Evolutionary conservation across 2,113 vertebrate genomes (phyloP), one percentile per base, ranked within the genome.

Genomic region (Ovis canadensis): DNA sequence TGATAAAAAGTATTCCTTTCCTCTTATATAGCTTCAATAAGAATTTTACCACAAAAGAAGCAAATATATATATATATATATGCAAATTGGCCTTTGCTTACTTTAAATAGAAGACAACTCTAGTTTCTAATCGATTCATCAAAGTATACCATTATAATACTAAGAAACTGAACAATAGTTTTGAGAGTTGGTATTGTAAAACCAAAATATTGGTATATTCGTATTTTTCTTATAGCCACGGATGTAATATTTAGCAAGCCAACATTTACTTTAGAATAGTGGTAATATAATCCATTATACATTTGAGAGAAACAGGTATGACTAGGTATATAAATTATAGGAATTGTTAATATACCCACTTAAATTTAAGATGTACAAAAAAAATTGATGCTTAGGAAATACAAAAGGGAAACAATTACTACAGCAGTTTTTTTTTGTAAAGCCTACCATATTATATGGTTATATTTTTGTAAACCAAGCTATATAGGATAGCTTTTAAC

Each of bases 51-150:
- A 14, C 13, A 50, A 33, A 43, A 43, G 36, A 83, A 52, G 27
- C 9, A 55, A 7, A 62, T 50, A 77, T 77, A 29, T 16, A 48
- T 62, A 45, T 14, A 48, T 33, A 71, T 12, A 52, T 25, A 9
- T 9, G 54, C 14, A 78, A 16, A 45, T 81, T 91, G 57, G 1
- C 19, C 16, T 59, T 93, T 81, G 29, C 7, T 89, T 40, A 52
- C 33, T 90, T 83, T 97, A 80, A 67, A 27, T 93, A 95, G 12
- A 96, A 97, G 88, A 48, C 15, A 84, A 10, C 15, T 91, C 33
- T 67, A 40, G 29, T 93, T 96, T 71, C 23, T 80, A 21, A 87
- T 81, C 83, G 27, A 88, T 57, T 97, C 48, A 74, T 71, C 81
- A 83, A 91, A 94, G 19, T 67, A 60, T 54, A n/a, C 10, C 36